phyloP scores from a whole-genome alignment of 2,113 vertebrate species.

The Mobula birostris region DNA sequence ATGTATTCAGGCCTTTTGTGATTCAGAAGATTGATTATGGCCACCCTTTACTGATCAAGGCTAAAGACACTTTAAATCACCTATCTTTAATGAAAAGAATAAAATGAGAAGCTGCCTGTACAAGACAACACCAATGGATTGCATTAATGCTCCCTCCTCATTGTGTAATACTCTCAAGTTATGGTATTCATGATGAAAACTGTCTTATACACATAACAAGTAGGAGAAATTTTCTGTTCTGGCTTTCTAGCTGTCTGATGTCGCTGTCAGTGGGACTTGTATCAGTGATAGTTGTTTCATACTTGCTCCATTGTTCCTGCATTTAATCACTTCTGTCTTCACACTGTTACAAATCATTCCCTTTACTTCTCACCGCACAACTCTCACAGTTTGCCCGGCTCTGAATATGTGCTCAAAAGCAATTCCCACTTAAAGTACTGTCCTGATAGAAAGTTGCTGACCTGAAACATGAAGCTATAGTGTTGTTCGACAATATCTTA shows the following conservation, averaged over 20 bases:
- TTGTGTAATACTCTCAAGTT: not conserved
- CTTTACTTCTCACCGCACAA: not conserved
- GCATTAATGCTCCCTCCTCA: not conserved
- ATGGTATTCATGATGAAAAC: not conserved
- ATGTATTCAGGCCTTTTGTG: too few relatives aligned
- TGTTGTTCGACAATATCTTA: not conserved
- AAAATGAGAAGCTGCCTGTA: not conserved
- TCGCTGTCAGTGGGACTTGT: not conserved
- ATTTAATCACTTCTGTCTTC: not conserved
- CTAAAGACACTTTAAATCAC: not conserved
- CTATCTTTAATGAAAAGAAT: not conserved
- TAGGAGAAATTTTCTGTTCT: not conserved
- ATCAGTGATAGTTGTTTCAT: not conserved
- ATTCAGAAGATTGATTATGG: too few relatives aligned
- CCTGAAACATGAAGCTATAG: not conserved
- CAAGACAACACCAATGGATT: not conserved
- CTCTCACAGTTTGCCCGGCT: not conserved
- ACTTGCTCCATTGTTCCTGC: not conserved
- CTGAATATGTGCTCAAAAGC: not conserved
- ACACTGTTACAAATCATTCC: not conserved
- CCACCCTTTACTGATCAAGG: not conserved
- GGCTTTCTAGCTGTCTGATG: not conserved
- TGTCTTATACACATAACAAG: not conserved
- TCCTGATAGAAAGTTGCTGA: not conserved
- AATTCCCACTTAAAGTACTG: not conserved